Evolutionary conservation across 2,888 invertebrate species (phyloP).

Genomic region (Pycnomerus fuliginosus): DNA sequence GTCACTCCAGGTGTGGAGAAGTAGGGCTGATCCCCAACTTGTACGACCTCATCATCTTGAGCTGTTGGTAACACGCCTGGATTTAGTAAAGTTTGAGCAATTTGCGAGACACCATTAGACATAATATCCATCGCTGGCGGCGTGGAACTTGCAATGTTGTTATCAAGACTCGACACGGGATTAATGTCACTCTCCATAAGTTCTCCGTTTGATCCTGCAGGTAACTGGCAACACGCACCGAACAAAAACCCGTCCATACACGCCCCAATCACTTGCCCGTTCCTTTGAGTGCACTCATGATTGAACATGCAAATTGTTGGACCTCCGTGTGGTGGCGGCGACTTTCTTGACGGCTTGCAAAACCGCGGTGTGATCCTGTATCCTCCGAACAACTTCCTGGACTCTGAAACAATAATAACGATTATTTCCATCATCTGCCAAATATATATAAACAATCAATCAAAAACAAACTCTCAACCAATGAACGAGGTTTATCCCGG

Average conservation of each 20-base stretch:
- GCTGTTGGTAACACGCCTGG: conserved; percentile 44
- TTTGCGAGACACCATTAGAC: conserved; percentile 59
- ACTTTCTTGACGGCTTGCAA: conserved; percentile 70
- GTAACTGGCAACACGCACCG: conserved; percentile 85
- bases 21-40: conserved; percentile 38
- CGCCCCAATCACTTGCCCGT: conserved; percentile 82
- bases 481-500: too few relatives aligned
- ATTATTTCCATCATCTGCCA: not conserved
- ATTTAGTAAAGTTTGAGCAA: conserved; percentile 57
- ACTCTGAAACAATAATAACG: conserved; percentile 47
- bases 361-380: conserved; percentile 82
- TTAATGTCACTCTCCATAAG: conserved; percentile 34
- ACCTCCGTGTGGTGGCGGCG: conserved; percentile 62
- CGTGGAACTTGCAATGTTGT: conserved; percentile 21
- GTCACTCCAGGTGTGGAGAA: conserved; percentile 47
- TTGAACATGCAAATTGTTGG: conserved; percentile 92
- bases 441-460: too few relatives aligned
- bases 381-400: conserved; percentile 78
- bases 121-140: conserved; percentile 53
- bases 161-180: conserved; percentile 31
- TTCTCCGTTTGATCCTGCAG: conserved; percentile 53
- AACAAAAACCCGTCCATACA: conserved; percentile 93
- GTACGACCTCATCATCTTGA: conserved; percentile 46
- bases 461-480: too few relatives aligned
- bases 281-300: conserved; percentile 78